Percentiles rank a stretch among this genome's conserved stretches.
Conservation (phyloP, 1,140 invertebrate genomes). For the Megathymus violae region DNA sequence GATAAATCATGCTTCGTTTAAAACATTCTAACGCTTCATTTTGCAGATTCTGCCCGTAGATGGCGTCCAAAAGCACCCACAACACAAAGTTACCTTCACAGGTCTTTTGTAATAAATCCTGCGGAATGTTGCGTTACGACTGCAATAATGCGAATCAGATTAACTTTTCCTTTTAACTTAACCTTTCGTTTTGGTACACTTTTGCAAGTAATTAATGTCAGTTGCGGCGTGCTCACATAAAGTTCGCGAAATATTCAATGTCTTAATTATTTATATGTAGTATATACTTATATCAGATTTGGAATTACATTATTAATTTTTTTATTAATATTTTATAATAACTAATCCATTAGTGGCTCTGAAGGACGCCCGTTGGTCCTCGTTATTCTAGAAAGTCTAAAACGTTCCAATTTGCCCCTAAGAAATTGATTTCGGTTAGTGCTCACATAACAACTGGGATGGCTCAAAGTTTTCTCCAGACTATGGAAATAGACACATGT, state of each 20-base stretch:
- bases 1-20: constrained; percentile 78
- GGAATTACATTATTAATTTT: constrained; percentile 12
- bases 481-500: too few relatives aligned
- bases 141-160: constrained; percentile 79
- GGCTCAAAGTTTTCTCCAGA: too few relatives aligned
- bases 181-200: constrained; percentile 65
- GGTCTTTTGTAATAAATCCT: constrained; percentile 76
- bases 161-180: too few relatives aligned
- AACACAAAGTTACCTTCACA: constrained; percentile 58
- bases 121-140: constrained; percentile 71
- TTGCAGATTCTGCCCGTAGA: constrained; percentile 64
- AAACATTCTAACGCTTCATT: constrained; percentile 71
- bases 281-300: too few relatives aligned
- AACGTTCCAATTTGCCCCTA: too few relatives aligned
- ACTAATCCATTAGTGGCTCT: too few relatives aligned
- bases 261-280: constrained; percentile 32
- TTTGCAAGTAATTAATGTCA: constrained; percentile 65
- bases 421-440: too few relatives aligned
- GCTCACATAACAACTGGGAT: too few relatives aligned
- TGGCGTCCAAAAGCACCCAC: constrained; percentile 54
- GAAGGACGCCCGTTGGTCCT: too few relatives aligned
- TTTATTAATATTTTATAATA: constrained; percentile 5
- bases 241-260: constrained; percentile 35
- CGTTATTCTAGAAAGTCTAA: too few relatives aligned
- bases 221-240: constrained; percentile 43